phyloP scores from a whole-genome alignment of 2,113 vertebrate genomes.

The Corydoras maculifer region DNA sequence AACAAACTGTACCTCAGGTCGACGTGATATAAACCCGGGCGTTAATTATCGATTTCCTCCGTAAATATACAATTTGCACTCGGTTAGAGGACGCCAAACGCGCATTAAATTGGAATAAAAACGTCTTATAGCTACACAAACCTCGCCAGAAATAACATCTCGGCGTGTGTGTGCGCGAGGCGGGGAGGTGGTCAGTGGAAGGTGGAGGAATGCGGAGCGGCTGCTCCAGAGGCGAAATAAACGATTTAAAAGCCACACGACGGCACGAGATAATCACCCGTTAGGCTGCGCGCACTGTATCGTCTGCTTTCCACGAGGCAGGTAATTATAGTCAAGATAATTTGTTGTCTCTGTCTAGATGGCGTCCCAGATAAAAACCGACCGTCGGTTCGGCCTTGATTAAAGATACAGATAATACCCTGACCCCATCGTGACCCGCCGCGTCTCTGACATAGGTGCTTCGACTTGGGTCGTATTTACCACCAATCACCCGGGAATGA shows the following conservation, averaged over 20 bases:
- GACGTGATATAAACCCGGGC: too few species aligned
- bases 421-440: conserved; percentile 50
- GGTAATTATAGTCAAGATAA: conserved; percentile 51
- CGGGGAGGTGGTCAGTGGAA: background rate
- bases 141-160: background rate
- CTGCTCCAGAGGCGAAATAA: conserved; percentile 12
- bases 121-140: too few species aligned
- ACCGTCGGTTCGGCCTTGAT: conserved; percentile 37
- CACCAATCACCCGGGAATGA: too few species aligned
- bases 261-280: conserved; percentile 31
- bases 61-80: too few species aligned
- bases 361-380: conserved; percentile 55
- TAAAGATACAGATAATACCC: conserved; percentile 48
- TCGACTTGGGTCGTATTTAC: too few species aligned
- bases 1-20: too few species aligned
- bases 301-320: conserved; percentile 34
- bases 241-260: conserved; percentile 26
- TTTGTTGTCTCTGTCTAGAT: conserved; percentile 57
- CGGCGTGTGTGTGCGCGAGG: too few species aligned
- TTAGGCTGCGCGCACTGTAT: conserved; percentile 29
- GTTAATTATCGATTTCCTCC: too few species aligned
- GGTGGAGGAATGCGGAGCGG: conserved; percentile 11
- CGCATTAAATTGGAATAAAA: too few species aligned
- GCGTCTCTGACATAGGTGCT: conserved; percentile 25
- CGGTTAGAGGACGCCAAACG: too few species aligned